A percentile compares a stretch with the other conserved stretches of the same genome.
These are phyloP conservation scores for Venusia cambrica DNA, from an alignment of 2,888 invertebrate genomes.

Conservation along the genomic window DNA sequence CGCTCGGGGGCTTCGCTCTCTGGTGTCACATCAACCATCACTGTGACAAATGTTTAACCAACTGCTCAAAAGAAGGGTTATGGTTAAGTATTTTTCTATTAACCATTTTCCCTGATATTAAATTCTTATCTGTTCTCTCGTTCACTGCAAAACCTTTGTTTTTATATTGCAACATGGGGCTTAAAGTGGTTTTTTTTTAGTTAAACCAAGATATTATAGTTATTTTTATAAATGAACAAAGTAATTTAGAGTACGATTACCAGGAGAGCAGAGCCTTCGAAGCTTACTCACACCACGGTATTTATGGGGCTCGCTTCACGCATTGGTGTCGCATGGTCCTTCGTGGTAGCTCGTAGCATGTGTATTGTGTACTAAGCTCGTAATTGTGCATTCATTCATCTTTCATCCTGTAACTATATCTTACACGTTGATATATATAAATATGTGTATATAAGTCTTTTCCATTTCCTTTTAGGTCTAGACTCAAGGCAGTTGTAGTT, in stretches of 20 bases:
- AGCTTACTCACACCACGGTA: constrained; percentile 53
- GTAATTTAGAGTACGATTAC: background rate
- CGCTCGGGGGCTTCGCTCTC: constrained; percentile 44
- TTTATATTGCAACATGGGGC: too few species aligned
- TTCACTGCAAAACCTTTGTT: too few species aligned
- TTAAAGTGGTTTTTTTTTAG: too few species aligned
- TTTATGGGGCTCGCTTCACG: constrained; percentile 52
- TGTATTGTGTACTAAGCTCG: constrained; percentile 24
- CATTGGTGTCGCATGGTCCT: constrained; percentile 43
- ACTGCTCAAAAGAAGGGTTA: too few species aligned
- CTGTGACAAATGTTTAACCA: too few species aligned
- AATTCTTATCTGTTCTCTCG: too few species aligned
- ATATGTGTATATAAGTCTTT: constrained; percentile 8
- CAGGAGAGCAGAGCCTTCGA: constrained; percentile 43
- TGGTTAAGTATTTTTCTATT: too few species aligned
- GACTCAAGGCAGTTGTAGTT: constrained; percentile 3
- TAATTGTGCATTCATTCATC: constrained; percentile 17
- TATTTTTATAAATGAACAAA: too few species aligned
- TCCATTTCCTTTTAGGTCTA: constrained; percentile 8
- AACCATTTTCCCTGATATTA: too few species aligned
- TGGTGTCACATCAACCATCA: too few species aligned
- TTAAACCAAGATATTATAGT: too few species aligned
- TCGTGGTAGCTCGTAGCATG: constrained; percentile 33
- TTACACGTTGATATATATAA: constrained; percentile 1
- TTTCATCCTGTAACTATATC: constrained; percentile 19